Base-by-base conservation (phyloP, 2,113 vertebrate species). In the Dicerorhinus sumatrensis region DNA sequence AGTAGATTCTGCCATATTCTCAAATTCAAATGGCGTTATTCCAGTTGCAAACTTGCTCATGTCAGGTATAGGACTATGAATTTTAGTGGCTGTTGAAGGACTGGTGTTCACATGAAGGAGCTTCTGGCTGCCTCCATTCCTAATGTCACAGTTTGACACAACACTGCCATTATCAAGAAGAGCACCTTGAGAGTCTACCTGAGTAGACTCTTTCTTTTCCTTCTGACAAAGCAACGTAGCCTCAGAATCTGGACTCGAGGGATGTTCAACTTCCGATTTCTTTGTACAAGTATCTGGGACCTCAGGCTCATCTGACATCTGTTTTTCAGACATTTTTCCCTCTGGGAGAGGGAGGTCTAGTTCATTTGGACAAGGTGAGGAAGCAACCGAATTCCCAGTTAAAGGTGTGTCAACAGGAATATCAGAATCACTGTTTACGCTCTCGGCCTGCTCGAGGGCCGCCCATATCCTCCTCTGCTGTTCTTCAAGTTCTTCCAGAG, bases 401-500 rank as follows among this genome's bases (percentile, higher is more conserved):
- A 98, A 33, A 85, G 99, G 99, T 0, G 99, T 99, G 93, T 98
- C 99, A 0, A 67, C 93, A 1, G 99, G 99, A 8, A 99, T 96
- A 10, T 99, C 99, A 2, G 99, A 99, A 97, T 99, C 99, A 10
- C 99, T 99, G 97, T 98, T 99, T 0, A 97, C 94, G 2, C 99
- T 99, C 79, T 99, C 99, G 0, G 99, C 99, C 95, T 99, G 99
- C 96, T 99, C 99, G 0, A 99, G 98, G 2, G 99, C 99, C 0
- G 99, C 99, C 99, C 99, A 99, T 77, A 99, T 99, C 75, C 99
- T 98, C 79, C 99, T 98, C 98, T 99, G 99, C 97, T 99, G 99
- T 86, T 99, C 99, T 95, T 99, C 99, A 7, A 99, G 99, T 85
- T 99, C 99, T 89, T 99, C 99, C 97, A 99, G 96, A 0, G 99